phyloP scores from a whole-genome alignment of 2,888 invertebrate species.

The Andrena bucephala region DNA sequence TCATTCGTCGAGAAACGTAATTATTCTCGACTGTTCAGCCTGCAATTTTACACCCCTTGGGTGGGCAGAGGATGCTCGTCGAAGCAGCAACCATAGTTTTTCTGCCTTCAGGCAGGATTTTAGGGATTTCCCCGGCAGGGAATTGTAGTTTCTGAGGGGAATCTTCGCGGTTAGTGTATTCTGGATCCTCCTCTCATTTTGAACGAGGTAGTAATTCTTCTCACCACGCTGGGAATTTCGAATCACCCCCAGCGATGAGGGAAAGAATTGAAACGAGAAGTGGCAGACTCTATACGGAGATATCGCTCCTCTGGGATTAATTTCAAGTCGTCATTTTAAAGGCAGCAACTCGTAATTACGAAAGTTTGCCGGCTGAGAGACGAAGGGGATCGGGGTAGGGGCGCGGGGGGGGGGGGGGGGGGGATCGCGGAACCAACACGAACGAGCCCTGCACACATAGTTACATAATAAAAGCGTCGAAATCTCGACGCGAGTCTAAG shows the following conservation, averaged over 20 bases:
- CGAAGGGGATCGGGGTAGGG: not conserved
- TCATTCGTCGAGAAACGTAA: conserved; percentile 26
- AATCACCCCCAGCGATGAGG: no score
- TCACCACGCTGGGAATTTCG: not conserved
- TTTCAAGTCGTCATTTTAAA: conserved; percentile 54
- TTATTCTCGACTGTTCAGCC: conserved; percentile 17
- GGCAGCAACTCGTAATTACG: conserved; percentile 53
- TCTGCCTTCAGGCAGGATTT: not conserved
- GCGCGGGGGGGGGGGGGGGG: conserved; percentile 1
- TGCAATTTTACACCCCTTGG: conserved; percentile 1
- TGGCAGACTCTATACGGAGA: not conserved
- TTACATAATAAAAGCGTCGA: conserved; percentile 75
- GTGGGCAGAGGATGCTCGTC: no score
- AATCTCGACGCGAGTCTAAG: conserved; percentile 71
- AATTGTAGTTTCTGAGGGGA: not conserved
- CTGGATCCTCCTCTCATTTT: not conserved
- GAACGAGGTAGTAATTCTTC: not conserved
- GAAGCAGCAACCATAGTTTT: no score
- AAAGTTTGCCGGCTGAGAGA: conserved; percentile 17
- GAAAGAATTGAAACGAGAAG: not conserved
- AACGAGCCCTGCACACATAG: conserved; percentile 37
- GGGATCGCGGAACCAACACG: conserved; percentile 30
- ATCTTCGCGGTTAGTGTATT: not conserved
- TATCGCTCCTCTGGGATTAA: conserved; percentile 38
- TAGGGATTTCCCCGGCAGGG: not conserved